Base-by-base conservation (phyloP, 2,113 vertebrate species). In the Brachypteracias leptosomus region DNA sequence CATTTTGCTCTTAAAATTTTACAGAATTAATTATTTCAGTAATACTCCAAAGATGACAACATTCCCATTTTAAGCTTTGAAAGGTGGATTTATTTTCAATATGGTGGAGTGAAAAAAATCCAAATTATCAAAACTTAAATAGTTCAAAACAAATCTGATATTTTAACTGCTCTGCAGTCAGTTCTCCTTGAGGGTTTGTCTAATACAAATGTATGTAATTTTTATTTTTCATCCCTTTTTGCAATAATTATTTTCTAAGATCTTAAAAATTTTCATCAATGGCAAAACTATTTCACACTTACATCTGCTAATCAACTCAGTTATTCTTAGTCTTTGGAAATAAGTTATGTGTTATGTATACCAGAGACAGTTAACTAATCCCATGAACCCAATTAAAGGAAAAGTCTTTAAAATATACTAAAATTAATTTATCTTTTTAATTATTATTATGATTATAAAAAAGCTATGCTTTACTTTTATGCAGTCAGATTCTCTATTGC, bases 281-380 rank as follows among this genome's bases (percentile, higher is more conserved):
- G 25, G 31, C 16, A 91, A 70, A 82, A 12, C 26, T 81, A 35
- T 77, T 91, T 94, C 68, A 80, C 20, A 16, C 4, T 79, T 20
- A 79, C 8, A 67, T 72, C 22, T 82, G 22, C 35, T 82, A 74
- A 98, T 97, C 94, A 96, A 93, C n/a, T 94, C 82, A 46, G 54
- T 92, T 95, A 81, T 90, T 92, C 90, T 95, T 92, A 78, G 26
- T 96, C 36, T 90, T 83, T 70, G 42, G 42, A 72, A 93, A 85
- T 70, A 88, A 85, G 20, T 86, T 84, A 95, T 70, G 13, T 9
- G 24, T 55, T 84, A 86, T 88, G 63, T 33, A 49, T 65, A 36
- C 18, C 26, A 70, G 44, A 77, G 29, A 66, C 4, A 71, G 40
- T 58, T 82, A 83, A 65, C 62, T 85, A 78, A 85, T 93, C 54